Evolutionary conservation across 2,797 vertebrate species (phyloP).

Genomic region (Chaunax sp.): DNA sequence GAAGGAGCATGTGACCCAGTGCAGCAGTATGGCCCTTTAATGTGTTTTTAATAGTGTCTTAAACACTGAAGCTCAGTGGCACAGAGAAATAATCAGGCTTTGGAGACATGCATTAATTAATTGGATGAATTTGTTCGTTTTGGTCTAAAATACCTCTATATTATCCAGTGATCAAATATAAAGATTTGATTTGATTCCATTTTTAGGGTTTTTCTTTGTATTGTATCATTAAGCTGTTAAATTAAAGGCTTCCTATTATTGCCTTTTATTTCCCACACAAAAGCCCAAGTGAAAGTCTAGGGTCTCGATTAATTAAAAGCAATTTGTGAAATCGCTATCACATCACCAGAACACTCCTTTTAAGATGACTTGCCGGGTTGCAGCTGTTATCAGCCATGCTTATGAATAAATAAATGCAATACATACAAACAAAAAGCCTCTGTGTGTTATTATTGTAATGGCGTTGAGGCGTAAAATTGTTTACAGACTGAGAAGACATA

Average conservation of each 20-base stretch:
- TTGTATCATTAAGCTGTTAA: neutral
- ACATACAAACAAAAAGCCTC: constrained; percentile 36
- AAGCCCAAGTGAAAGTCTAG: neutral
- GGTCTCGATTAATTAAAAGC: constrained; percentile 37
- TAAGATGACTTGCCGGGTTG: constrained; percentile 25
- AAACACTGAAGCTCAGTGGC: no score
- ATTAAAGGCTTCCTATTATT: neutral
- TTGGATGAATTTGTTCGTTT: no score
- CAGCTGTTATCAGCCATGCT: constrained; percentile 46
- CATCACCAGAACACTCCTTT: constrained; percentile 1
- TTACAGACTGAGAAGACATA: constrained; percentile 44
- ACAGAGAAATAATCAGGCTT: no score
- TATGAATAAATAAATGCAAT: constrained; percentile 62
- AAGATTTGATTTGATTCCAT: no score
- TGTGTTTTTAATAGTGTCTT: no score
- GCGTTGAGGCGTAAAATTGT: constrained; percentile 45
- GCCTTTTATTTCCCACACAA: constrained; percentile 6
- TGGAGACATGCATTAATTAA: no score
- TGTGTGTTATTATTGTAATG: constrained; percentile 56
- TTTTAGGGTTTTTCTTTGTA: neutral
- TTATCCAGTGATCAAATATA: no score
- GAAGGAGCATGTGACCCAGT: no score
- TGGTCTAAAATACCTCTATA: no score
- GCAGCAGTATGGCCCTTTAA: no score
- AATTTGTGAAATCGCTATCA: constrained; percentile 43